Conservation (phyloP, 92 coral and sea anemone species). For the Muricea muricata region DNA sequence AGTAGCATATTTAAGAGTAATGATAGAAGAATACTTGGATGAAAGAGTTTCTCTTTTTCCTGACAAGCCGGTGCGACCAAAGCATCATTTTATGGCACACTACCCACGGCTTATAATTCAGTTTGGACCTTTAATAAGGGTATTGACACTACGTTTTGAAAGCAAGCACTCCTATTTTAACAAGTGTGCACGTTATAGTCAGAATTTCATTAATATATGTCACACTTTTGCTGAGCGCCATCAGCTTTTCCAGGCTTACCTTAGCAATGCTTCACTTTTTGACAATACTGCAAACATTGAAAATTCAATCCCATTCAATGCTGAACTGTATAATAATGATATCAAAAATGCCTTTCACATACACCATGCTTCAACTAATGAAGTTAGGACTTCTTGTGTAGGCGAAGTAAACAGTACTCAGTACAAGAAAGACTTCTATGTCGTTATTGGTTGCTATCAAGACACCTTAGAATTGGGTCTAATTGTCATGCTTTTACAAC, state of each 20-base stretch:
- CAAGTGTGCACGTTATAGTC: background rate
- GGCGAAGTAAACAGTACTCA: too few species aligned
- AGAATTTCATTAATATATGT: conserved; percentile 5
- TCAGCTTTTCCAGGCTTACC: conserved; percentile 22
- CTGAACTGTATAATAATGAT: too few species aligned
- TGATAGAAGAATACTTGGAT: conserved; percentile 50
- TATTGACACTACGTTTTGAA: conserved; percentile 34
- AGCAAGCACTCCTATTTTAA: conserved; percentile 33
- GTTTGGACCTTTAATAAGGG: conserved; percentile 24
- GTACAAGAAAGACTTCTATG: too few species aligned
- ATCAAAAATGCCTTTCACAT: too few species aligned
- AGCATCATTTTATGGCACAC: conserved; percentile 60
- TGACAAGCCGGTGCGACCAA: conserved; percentile 41
- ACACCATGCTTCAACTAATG: too few species aligned
- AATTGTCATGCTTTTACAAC: too few species aligned
- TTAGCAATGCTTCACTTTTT: conserved; percentile 17
- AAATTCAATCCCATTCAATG: conserved; percentile 9
- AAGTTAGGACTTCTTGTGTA: too few species aligned
- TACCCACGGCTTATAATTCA: conserved; percentile 42
- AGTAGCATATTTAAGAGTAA: conserved; percentile 50
- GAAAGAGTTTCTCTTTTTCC: conserved; percentile 30
- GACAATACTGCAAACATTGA: background rate
- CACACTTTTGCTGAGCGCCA: conserved; percentile 14
- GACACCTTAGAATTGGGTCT: too few species aligned
- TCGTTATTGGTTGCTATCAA: too few species aligned